phyloP scores from a whole-genome alignment of 2,113 vertebrate species.

The Notechis scutatus region DNA sequence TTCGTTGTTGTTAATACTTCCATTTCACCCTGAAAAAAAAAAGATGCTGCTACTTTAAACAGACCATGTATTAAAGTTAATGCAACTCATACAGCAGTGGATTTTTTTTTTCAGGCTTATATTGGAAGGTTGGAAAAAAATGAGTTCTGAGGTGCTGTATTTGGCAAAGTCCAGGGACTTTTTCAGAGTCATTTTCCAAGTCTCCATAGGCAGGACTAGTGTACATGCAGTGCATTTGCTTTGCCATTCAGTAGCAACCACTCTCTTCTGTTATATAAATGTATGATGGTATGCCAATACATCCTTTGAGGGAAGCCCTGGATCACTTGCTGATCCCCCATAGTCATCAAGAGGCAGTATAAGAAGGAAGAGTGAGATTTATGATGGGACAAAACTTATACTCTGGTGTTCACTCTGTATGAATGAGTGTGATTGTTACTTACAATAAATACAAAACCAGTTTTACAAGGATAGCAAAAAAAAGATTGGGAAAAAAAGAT shows the following conservation, averaged over 20 bases:
- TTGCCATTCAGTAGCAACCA: not conserved
- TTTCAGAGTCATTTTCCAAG: not conserved
- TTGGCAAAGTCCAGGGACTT: not conserved
- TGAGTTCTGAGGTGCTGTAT: not conserved
- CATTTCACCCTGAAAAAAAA: not conserved
- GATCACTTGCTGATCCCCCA: not conserved
- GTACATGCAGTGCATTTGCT: not conserved
- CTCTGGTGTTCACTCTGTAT: not conserved
- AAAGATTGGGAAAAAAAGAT: constrained; percentile 38
- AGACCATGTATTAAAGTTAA: not conserved
- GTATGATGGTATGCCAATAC: not conserved
- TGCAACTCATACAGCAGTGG: not conserved
- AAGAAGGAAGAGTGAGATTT: constrained; percentile 19
- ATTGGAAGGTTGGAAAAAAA: not conserved
- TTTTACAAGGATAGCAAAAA: constrained; percentile 9
- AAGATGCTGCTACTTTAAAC: not conserved
- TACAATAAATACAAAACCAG: not conserved
- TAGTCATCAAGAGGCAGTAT: constrained; percentile 28
- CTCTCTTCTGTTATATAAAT: not conserved
- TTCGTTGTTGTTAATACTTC: not conserved
- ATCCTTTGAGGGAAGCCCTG: not conserved
- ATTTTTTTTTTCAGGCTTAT: not conserved
- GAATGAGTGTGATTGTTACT: not conserved
- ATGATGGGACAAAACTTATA: not conserved
- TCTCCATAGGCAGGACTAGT: not conserved